Evolutionary conservation across 2,888 invertebrate genomes (phyloP).

Genomic region (Actias luna): DNA sequence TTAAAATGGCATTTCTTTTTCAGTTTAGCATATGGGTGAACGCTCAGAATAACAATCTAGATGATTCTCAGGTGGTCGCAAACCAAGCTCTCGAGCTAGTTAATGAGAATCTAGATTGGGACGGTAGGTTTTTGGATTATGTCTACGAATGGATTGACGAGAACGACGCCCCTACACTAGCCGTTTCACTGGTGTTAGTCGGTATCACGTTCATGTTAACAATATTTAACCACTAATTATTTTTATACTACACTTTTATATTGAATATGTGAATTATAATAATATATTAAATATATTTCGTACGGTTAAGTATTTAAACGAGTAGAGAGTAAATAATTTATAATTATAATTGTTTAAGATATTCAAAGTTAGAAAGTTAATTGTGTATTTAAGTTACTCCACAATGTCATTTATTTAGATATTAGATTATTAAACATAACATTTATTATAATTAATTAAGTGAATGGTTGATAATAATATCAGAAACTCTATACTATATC

Average conservation of each 20-base stretch:
- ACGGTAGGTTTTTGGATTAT: conserved; percentile 29
- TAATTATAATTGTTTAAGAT: background rate
- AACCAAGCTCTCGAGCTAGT: conserved; percentile 33
- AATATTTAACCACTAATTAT: conserved; percentile 45
- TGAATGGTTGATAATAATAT: conserved; percentile 14
- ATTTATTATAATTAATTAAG: conserved; percentile 9
- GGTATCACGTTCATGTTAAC: conserved; percentile 47
- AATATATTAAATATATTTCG: background rate
- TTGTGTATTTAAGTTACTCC: conserved; percentile 17
- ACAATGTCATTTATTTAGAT: conserved; percentile 18
- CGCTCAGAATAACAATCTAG: conserved; percentile 48
- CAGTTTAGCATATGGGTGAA: conserved; percentile 59
- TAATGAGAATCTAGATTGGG: conserved; percentile 50
- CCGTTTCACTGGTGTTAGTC: conserved; percentile 52
- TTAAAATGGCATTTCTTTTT: conserved; percentile 29
- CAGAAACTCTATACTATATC: conserved; percentile 50
- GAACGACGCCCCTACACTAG: conserved; percentile 57
- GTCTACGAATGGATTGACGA: conserved; percentile 72
- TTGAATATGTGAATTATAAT: too few relatives aligned
- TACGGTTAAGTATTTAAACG: background rate
- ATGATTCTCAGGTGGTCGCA: conserved; percentile 43
- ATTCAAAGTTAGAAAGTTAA: background rate
- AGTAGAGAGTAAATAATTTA: background rate
- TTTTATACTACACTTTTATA: conserved; percentile 14
- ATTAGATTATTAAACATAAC: background rate